Percentiles rank a stretch among this genome's conserved stretches.
Conservation (phyloP, 2,888 invertebrate genomes). For the Phragmatobia fuliginosa region DNA sequence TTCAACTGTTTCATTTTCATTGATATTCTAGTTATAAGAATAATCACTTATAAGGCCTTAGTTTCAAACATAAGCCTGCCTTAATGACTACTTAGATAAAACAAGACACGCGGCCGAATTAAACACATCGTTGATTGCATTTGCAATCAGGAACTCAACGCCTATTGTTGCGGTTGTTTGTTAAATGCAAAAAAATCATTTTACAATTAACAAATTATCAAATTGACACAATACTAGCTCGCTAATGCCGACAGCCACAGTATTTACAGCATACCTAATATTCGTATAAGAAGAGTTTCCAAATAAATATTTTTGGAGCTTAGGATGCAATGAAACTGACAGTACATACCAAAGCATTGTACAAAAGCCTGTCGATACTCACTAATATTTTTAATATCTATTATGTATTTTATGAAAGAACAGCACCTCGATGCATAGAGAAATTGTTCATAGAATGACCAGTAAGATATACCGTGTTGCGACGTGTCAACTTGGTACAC, state of each 20-base stretch:
- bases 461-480: neutral
- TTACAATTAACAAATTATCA: conserved; percentile 32
- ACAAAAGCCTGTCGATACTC: neutral
- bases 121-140: neutral
- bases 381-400: conserved; percentile 29
- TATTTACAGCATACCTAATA: conserved; percentile 43
- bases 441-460: neutral
- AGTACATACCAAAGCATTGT: conserved; percentile 15
- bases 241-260: conserved; percentile 38
- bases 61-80: neutral
- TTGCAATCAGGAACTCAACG: neutral
- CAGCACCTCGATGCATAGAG: neutral
- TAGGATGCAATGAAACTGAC: conserved; percentile 28
- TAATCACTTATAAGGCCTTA: neutral
- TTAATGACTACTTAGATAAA: neutral
- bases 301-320: conserved; percentile 23
- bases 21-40: neutral
- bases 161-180: neutral
- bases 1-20: neutral
- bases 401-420: conserved; percentile 21
- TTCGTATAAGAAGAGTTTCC: conserved; percentile 13
- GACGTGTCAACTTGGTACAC: too few species aligned
- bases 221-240: conserved; percentile 33
- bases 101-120: neutral
- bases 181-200: conserved; percentile 20